Conservation (phyloP, 30 jellyfish, hydroid and myxozoan genomes). For the Cassiopea andromeda region DNA sequence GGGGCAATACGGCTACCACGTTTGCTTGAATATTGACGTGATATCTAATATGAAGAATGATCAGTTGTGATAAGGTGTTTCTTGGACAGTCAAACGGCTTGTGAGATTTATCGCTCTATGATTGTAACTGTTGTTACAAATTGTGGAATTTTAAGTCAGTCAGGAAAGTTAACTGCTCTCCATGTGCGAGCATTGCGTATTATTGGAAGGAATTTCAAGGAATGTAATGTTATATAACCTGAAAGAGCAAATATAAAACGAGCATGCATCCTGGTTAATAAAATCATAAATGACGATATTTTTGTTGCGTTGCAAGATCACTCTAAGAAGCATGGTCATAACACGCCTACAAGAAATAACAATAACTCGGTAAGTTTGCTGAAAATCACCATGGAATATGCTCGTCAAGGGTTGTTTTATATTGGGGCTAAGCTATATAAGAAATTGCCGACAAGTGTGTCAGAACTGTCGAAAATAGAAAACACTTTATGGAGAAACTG, state of each 20-base stretch:
- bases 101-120: neutral
- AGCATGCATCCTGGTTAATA: constrained; percentile 38
- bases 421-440: neutral
- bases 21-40: no score
- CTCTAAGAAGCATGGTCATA: constrained; percentile 34
- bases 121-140: neutral
- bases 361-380: constrained; percentile 43
- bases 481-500: constrained; percentile 29
- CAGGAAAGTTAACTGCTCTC: constrained; percentile 37
- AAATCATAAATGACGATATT: constrained; percentile 6
- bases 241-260: constrained; percentile 24
- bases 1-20: no score
- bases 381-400: constrained; percentile 3
- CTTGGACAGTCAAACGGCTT: constrained; percentile 38
- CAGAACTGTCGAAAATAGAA: no score
- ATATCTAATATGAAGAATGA: no score
- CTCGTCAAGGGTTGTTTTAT: neutral
- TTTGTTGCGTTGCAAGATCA: constrained; percentile 47
- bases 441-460: neutral
- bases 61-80: neutral
- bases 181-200: constrained; percentile 30
- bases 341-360: constrained; percentile 52
- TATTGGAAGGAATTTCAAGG: constrained; percentile 25
- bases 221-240: constrained; percentile 40
- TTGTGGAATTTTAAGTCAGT: constrained; percentile 29